Percentiles rank a stretch among this genome's conserved stretches.
phyloP scores from a whole-genome alignment of 2,888 invertebrate genomes.

The Tryphoninae sp. region DNA sequence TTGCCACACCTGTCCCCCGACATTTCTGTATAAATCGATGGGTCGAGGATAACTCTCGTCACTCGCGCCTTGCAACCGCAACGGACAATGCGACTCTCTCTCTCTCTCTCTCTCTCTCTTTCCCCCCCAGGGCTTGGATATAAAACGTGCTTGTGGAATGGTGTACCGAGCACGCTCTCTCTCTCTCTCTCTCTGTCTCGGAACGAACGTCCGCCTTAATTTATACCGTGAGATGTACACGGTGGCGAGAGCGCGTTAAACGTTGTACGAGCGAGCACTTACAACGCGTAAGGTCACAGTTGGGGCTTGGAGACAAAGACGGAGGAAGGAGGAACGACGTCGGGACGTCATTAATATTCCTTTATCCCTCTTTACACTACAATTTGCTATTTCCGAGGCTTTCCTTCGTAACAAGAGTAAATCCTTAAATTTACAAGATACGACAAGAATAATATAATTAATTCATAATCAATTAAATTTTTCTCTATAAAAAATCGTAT shows the following conservation, averaged over 20 bases:
- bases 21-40: conserved; percentile 49
- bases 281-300: conserved; percentile 48
- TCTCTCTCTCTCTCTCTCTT: conserved; percentile 18
- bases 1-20: conserved; percentile 36
- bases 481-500: background rate
- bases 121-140: background rate
- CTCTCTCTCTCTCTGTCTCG: conserved; percentile 17
- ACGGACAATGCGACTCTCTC: conserved; percentile 61
- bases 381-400: background rate
- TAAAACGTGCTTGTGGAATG: conserved; percentile 11
- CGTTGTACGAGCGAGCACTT: conserved; percentile 55
- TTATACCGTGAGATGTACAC: conserved; percentile 62
- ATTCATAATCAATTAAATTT: no score
- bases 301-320: background rate
- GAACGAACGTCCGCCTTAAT: conserved; percentile 65
- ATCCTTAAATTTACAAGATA: no score
- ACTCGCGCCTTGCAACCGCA: conserved; percentile 48
- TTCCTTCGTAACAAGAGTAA: background rate
- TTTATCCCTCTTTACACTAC: background rate
- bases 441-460: no score
- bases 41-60: conserved; percentile 67
- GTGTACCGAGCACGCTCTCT: background rate
- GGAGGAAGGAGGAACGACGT: conserved; percentile 25
- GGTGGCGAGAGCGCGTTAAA: conserved; percentile 61
- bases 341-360: conserved; percentile 37